Evolutionary conservation across 1,140 invertebrate genomes (phyloP).

Genomic region (Drosophila truncata): DNA sequence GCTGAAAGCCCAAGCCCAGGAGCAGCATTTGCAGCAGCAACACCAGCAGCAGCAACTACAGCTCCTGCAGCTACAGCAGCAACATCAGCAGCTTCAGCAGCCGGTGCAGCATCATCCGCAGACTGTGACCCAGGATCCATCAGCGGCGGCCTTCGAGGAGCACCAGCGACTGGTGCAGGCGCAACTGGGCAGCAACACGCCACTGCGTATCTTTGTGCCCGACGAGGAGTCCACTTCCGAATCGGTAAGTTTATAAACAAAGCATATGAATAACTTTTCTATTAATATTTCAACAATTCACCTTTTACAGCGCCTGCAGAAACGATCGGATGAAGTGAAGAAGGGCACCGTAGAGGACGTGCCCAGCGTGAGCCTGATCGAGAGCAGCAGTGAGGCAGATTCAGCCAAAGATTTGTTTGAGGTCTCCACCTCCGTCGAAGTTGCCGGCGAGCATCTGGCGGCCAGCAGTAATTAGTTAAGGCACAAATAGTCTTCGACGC

Average conservation of each 20-base stretch:
- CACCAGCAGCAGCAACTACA: conserved; percentile 51
- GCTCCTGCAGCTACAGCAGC: conserved; percentile 54
- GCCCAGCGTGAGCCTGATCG: conserved; percentile 7
- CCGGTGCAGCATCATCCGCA: conserved; percentile 38
- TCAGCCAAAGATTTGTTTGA: conserved; percentile 69
- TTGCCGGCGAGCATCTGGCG: conserved; percentile 56
- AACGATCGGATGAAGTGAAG: conserved; percentile 68
- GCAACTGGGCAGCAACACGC: conserved; percentile 73
- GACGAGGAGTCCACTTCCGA: conserved; percentile 90
- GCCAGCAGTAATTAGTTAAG: conserved; percentile 60
- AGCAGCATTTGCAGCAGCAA: conserved; percentile 52
- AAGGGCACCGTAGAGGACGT: conserved; percentile 63
- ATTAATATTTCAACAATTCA: not conserved
- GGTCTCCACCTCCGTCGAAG: conserved; percentile 81
- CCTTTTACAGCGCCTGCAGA: conserved; percentile 62
- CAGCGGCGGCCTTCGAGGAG: conserved; percentile 71
- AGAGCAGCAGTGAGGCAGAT: conserved; percentile 29
- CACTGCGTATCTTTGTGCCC: conserved; percentile 80
- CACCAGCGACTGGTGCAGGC: conserved; percentile 80
- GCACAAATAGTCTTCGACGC: conserved; percentile 44
- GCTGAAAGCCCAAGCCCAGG: conserved; percentile 60
- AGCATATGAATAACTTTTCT: no score
- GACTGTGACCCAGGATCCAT: conserved; percentile 56
- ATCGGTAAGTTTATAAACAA: conserved; percentile 36
- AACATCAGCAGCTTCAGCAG: conserved; percentile 50